Evolutionary conservation across 2,888 invertebrate genomes (phyloP), one percentile per base, ranked within the genome.

Genomic region (Silvanus unidentatus): DNA sequence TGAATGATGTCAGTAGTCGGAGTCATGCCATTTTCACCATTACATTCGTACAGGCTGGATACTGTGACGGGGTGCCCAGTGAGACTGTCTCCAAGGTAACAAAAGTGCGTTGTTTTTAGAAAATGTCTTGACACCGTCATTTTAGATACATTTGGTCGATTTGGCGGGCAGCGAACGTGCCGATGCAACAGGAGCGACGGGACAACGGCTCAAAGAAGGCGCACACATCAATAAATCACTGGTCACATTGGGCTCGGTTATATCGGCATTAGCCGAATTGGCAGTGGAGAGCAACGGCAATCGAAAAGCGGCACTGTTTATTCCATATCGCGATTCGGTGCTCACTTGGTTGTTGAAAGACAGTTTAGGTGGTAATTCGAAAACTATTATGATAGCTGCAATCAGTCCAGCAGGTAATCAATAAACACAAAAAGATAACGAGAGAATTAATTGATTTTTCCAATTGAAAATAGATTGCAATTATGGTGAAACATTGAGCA

Each of bases 11-110:
- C 57, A 90, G 90, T 71, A 89, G 89, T 65, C 80, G 92, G 62
- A 90, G 89, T 75, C 92, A 92, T 76, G 91, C 91, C 53, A 91
- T 92, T 65, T 91, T 92, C 72, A 91, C 91, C 40, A 86, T 92
- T 70, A 89, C 87, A 27, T 91, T 91, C 75, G 87, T 89, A 49
- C 90, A 91, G 73, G 91, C 90, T 40, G 85, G 85, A 58, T 87
- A 88, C 64, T 85, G 86, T 72, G 86, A 88, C 73, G 86, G 86
- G 65, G 85, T 89, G 80, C 91, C 91, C 40, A 87, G 87, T 66
- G 91, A 92, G 73, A 91, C 90, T 5, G 88, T 88, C 45, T 90
- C 90, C 40, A 92, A 92, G 73, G 88, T 76, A 63, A 50, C 5
- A 8, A 32, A 8, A 4, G n/a, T 16, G 4, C 6, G 22, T 15